These are phyloP conservation scores for Mirounga angustirostris DNA, from an alignment of 2,113 vertebrate genomes.

Conservation along the genomic window DNA sequence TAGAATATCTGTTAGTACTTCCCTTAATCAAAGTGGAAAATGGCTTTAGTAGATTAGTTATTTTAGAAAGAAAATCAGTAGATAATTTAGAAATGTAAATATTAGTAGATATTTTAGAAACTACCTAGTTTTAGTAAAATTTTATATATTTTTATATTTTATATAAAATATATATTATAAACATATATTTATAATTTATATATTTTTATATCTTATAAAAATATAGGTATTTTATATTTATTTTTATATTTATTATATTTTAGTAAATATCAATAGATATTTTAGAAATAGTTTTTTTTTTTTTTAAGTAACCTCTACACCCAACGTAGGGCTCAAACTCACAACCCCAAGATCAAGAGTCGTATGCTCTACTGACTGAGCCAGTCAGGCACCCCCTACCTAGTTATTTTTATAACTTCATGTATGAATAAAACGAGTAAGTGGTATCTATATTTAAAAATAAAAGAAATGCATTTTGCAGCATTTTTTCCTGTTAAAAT, in stretches of 20 bases:
- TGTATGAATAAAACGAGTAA: constrained; percentile 24
- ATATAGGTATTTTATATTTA: too few species aligned
- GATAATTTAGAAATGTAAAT: constrained; percentile 24
- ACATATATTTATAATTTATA: neutral
- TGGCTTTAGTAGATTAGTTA: neutral
- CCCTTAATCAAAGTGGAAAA: constrained; percentile 44
- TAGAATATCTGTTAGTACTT: constrained; percentile 12
- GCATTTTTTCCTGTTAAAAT: constrained; percentile 42
- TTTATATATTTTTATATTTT: neutral
- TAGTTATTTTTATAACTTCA: constrained; percentile 53
- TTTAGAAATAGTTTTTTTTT: constrained; percentile 4
- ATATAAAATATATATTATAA: neutral
- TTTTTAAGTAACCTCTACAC: neutral
- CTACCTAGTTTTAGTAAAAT: neutral
- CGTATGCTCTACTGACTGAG: neutral
- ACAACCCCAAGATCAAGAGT: neutral
- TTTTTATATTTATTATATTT: too few species aligned
- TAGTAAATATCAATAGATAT: neutral
- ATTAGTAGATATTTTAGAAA: neutral
- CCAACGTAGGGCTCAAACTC: neutral
- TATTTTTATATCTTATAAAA: too few species aligned
- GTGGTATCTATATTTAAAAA: neutral
- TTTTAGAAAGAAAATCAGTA: constrained; percentile 58
- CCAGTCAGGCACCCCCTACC: neutral
- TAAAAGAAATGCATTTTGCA: constrained; percentile 19